Evolutionary conservation across 2,888 invertebrate genomes (phyloP).

Genomic region (Caenorhabditis virilis): DNA sequence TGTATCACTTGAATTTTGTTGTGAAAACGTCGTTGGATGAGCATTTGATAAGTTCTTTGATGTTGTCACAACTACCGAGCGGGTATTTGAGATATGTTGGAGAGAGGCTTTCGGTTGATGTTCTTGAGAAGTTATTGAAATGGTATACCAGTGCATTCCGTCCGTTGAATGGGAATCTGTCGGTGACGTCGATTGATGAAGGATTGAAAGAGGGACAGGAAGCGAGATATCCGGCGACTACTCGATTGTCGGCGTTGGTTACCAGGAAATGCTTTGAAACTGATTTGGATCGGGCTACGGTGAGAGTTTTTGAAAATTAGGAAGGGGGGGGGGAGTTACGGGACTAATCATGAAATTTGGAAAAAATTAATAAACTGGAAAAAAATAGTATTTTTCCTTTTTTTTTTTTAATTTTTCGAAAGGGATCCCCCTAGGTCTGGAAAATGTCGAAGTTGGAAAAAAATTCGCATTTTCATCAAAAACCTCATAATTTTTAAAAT

Average conservation of each 20-base stretch:
- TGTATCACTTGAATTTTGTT: constrained; percentile 37
- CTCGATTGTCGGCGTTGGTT: constrained; percentile 19
- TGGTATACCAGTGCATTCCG: constrained; percentile 44
- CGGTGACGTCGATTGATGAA: constrained; percentile 7
- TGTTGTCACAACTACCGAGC: constrained; percentile 29
- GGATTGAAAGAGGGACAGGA: constrained; percentile 12
- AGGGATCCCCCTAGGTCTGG: no score
- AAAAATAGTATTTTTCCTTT: no score
- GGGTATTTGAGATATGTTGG: constrained; percentile 25
- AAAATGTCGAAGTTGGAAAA: no score
- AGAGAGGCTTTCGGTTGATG: constrained; percentile 19
- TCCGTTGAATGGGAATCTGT: constrained; percentile 13
- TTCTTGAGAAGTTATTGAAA: constrained; percentile 29
- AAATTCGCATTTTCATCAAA: no score
- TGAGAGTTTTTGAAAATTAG: no score
- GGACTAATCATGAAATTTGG: no score
- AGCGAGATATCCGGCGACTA: constrained; percentile 25
- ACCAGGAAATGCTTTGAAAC: constrained; percentile 42
- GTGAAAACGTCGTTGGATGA: constrained; percentile 36
- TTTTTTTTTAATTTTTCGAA: no score
- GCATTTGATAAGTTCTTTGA: constrained; percentile 39
- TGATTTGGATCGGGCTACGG: constrained; percentile 41
- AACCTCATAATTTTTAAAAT: no score
- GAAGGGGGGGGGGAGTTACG: no score
- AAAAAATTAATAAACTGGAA: no score